Percentiles rank a stretch among this genome's conserved stretches.
Conservation (phyloP, 2,113 vertebrate species). For the Colaptes auratus region DNA sequence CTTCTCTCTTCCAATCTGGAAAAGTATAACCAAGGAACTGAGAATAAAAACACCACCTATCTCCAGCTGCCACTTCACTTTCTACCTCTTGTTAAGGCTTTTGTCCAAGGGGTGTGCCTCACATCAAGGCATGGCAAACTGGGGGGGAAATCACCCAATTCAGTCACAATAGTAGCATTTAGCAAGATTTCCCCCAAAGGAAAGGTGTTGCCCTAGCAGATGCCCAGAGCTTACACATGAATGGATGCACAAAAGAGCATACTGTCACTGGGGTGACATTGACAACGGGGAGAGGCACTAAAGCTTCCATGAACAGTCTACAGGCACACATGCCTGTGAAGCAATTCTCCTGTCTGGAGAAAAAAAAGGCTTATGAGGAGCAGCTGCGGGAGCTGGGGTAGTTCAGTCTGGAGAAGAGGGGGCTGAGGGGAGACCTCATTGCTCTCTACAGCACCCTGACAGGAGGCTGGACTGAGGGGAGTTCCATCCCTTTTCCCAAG, state of each 20-base stretch:
- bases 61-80: neutral
- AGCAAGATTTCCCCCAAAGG: neutral
- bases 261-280: neutral
- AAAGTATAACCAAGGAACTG: neutral
- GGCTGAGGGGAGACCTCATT: no score
- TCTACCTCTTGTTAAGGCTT: neutral
- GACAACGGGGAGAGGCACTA: conserved; percentile 18
- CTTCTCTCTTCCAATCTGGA: neutral
- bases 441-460: no score
- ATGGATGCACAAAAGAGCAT: neutral
- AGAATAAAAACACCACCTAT: neutral
- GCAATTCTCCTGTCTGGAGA: no score
- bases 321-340: neutral
- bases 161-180: conserved; percentile 12
- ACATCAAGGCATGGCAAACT: neutral
- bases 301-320: conserved; percentile 7
- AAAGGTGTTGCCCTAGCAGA: conserved; percentile 27
- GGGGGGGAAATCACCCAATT: neutral
- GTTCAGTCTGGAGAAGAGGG: no score
- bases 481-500: no score
- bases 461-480: no score
- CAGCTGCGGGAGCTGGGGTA: no score
- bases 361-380: no score
- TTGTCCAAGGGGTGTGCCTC: neutral
- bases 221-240: neutral